phyloP scores from a whole-genome alignment of 2,797 vertebrate species.

The Crossoptilon crossoptilon region DNA sequence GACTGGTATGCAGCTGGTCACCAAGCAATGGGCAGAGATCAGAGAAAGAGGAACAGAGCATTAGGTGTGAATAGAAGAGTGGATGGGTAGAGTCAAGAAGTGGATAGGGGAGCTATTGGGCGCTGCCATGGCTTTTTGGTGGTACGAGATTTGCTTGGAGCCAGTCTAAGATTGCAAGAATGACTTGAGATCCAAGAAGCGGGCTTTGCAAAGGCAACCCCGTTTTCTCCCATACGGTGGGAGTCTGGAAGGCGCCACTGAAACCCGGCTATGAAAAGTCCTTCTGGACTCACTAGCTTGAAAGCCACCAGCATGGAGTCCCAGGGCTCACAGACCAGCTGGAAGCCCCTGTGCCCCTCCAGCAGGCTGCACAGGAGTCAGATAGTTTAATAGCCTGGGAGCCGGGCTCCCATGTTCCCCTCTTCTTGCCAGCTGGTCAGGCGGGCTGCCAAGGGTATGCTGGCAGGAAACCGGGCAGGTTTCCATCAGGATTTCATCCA shows the following conservation, averaged over 20 bases:
- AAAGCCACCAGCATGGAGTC: not conserved
- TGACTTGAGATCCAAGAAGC: not conserved
- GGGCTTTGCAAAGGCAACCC: not conserved
- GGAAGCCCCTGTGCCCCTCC: not conserved
- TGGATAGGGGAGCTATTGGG: not conserved
- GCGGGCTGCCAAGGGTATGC: slow-evolving; percentile 57
- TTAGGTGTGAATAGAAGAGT: not conserved
- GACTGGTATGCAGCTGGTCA: not conserved
- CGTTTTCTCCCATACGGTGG: not conserved
- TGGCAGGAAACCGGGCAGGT: slow-evolving; percentile 61
- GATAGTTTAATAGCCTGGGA: not conserved
- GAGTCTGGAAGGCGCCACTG: not conserved
- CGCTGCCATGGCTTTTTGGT: not conserved
- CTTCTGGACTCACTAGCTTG: not conserved
- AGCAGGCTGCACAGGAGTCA: not conserved
- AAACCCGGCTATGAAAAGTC: not conserved
- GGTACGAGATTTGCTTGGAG: not conserved
- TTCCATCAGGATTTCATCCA: slow-evolving; percentile 60
- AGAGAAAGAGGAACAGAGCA: not conserved
- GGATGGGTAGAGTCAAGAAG: not conserved
- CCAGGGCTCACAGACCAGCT: not conserved
- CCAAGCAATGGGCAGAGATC: not conserved
- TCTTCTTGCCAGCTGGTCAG: slow-evolving; percentile 71
- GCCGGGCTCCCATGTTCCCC: slow-evolving; percentile 50
- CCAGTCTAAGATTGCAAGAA: not conserved